Percentiles rank a stretch among this genome's conserved stretches.
These are phyloP conservation scores for Drosophila phalerata DNA, from an alignment of 2,888 invertebrate species.

Conservation along the genomic window DNA sequence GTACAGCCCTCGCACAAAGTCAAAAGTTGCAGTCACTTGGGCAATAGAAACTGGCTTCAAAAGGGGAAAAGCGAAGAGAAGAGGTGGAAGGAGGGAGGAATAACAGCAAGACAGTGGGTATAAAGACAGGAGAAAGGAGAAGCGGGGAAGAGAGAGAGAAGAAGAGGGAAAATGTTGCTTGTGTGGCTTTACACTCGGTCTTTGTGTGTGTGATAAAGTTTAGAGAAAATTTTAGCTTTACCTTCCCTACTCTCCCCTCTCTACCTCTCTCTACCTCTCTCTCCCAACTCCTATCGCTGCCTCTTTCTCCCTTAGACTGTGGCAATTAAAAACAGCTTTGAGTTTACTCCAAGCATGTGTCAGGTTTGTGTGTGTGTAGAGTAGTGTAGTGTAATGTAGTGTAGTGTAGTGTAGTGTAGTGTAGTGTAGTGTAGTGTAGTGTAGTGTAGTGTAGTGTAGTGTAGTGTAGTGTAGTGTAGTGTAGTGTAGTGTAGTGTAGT, in stretches of 20 bases:
- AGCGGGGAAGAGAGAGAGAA: neutral
- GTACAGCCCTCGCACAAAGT: slow-evolving; percentile 53
- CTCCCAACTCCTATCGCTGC: neutral
- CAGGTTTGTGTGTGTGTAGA: slow-evolving; percentile 8
- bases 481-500: no score
- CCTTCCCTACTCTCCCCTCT: neutral
- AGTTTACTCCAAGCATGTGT: slow-evolving; percentile 1
- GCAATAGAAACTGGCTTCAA: slow-evolving; percentile 16
- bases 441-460: no score
- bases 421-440: neutral
- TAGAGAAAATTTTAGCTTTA: slow-evolving; percentile 30
- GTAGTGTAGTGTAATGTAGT: neutral
- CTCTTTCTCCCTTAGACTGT: neutral
- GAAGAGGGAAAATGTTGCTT: slow-evolving; percentile 2
- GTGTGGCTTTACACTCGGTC: slow-evolving; percentile 28
- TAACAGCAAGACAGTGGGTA: neutral
- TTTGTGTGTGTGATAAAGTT: slow-evolving; percentile 65
- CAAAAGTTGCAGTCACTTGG: slow-evolving; percentile 72
- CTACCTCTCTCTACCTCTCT: neutral
- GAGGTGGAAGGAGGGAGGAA: no score
- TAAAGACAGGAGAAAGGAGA: no score
- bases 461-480: no score
- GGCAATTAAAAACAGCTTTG: slow-evolving; percentile 6
- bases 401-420: slow-evolving; percentile 3
- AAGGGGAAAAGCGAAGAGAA: neutral